A percentile compares a stretch with the other conserved stretches of the same genome.
Conservation (phyloP, 2,797 vertebrate genomes). For the Pyrocephalus nanus region DNA sequence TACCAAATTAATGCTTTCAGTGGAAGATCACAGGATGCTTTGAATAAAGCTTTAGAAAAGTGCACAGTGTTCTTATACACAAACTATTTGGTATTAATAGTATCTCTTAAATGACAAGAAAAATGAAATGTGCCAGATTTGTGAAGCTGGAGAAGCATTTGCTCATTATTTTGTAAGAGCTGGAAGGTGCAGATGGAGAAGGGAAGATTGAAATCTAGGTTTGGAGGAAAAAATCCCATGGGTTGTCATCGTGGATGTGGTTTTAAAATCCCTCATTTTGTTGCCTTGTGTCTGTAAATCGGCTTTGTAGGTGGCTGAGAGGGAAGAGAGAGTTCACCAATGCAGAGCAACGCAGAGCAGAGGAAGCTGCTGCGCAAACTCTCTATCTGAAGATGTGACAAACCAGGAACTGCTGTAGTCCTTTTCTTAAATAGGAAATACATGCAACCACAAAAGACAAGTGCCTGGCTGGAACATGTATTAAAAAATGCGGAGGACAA, state of each 20-base stretch:
- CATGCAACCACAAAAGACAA: conserved; percentile 34
- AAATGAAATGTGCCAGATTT: conserved; percentile 13
- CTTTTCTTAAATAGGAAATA: conserved; percentile 63
- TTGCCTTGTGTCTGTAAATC: background rate
- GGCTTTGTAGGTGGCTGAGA: conserved; percentile 1
- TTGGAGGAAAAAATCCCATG: background rate
- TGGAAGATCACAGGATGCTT: conserved; percentile 47
- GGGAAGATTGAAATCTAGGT: background rate
- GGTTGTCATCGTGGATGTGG: background rate
- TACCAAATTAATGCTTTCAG: conserved; percentile 38
- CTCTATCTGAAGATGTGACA: conserved; percentile 39
- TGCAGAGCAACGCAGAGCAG: background rate
- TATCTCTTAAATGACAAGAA: conserved; percentile 11
- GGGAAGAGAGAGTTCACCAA: background rate
- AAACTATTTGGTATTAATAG: conserved; percentile 58
- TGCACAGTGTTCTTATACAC: conserved; percentile 48
- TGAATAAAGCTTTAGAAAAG: conserved; percentile 44
- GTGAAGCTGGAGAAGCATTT: background rate
- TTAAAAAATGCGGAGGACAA: conserved; percentile 1
- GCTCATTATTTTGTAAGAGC: background rate
- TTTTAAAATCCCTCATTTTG: background rate
- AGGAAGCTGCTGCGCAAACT: conserved; percentile 43
- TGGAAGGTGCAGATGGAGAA: conserved; percentile 21
- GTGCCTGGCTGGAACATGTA: background rate
- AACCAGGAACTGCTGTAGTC: conserved; percentile 53